These are phyloP conservation scores for Pituophis catenifer DNA, from an alignment of 2,113 vertebrate genomes.

Conservation along the genomic window DNA sequence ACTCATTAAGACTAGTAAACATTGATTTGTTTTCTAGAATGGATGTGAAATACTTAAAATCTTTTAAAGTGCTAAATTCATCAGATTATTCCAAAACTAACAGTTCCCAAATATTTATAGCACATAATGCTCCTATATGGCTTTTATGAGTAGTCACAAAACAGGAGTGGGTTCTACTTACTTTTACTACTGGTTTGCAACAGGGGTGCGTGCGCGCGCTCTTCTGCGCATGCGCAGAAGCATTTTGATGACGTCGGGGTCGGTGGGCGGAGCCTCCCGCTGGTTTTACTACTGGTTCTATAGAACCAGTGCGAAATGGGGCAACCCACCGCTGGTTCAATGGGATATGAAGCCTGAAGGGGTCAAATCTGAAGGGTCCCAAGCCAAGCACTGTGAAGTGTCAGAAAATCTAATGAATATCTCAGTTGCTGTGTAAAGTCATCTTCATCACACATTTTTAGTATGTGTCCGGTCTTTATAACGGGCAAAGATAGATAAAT, in stretches of 20 bases:
- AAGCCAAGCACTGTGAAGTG: not conserved
- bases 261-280: too few species aligned
- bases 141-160: not conserved
- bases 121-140: not conserved
- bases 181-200: too few species aligned
- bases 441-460: not conserved
- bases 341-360: not conserved
- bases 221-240: too few species aligned
- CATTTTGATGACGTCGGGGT: too few species aligned
- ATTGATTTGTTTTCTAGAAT: not conserved
- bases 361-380: not conserved
- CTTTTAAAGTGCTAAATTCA: not conserved
- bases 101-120: not conserved
- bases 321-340: too few species aligned
- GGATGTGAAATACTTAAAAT: not conserved
- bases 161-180: too few species aligned
- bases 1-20: not conserved
- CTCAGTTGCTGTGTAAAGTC: not conserved
- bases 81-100: not conserved
- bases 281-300: too few species aligned
- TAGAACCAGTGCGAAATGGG: too few species aligned
- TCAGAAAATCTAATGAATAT: not conserved
- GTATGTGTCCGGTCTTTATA: slow-evolving; percentile 1
- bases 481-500: slow-evolving; percentile 5
- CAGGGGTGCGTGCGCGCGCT: rapidly evolving